Base-by-base conservation (phyloP, 2,797 vertebrate genomes). In the Cercopithecus neglectus region DNA sequence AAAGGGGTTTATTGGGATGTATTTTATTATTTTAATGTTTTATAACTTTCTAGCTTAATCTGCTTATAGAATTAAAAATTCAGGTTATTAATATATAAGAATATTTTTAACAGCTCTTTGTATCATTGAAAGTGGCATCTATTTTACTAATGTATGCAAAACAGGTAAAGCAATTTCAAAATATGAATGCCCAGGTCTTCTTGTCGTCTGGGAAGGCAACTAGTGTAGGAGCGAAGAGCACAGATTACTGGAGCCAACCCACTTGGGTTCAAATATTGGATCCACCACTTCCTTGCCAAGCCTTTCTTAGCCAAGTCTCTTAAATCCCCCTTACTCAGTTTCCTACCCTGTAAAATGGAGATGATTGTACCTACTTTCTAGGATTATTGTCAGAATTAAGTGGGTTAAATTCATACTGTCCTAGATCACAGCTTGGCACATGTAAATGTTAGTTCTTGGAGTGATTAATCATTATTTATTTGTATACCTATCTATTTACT, bases 1-100 rank as follows among this genome's bases (percentile, higher is more conserved):
- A 48, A 17, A 78, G 39, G 3, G 14, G 33, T 94, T 96, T 75
- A 41, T 55, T 50, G 39, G 21, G 22, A 21, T 70, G 5, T 74
- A 53, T 74, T 94, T 89, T 64, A 59, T 86, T 70, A 50, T 44
- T 33, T 89, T 90, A 59, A 44, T 24, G 50, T 86, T 95, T 91
- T 83, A 39, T 79, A 59, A 17, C 39, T 87, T 89, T 92, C 21
- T 61, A 94, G 50, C 70, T 94, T 96, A 30, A 76, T 84, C 48
- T 81, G 21, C 80, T 94, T 90, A 39, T 55, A 75, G 75, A 97
- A 94, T 90, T 85, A 72, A 90, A 88, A 95, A 88, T 74, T 55
- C 44, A 59, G 61, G 24, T 80, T 83, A 22, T 92, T 91, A 61
- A 91, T 67, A 67, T n/a, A 14, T 26, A 80, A 95, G 30, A 91